phyloP scores from a whole-genome alignment of 2,113 vertebrate genomes.

The Nesospiza acunhae region DNA sequence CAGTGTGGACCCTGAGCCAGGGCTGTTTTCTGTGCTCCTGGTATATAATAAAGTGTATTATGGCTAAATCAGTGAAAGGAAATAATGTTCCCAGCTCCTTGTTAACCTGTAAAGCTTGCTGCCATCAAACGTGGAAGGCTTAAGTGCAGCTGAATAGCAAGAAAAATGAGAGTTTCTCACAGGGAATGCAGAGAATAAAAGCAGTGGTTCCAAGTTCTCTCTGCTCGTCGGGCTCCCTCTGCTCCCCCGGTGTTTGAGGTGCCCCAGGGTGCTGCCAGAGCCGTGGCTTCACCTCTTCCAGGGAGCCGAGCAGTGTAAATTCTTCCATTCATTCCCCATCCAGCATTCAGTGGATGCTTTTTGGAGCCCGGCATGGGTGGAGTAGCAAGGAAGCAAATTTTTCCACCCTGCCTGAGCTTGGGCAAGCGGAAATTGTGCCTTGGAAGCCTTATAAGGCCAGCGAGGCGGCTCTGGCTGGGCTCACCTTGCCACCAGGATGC shows the following conservation, averaged over 20 bases:
- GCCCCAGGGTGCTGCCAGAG: not conserved
- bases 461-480: not conserved
- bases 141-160: not conserved
- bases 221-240: fast-evolving
- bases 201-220: not conserved
- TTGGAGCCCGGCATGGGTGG: not conserved
- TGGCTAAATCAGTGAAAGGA: not conserved
- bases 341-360: not conserved
- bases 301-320: not conserved
- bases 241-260: not conserved
- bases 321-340: slow-evolving; percentile 2
- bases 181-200: not conserved
- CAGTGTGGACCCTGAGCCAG: not conserved
- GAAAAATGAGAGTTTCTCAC: not conserved
- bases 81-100: not conserved
- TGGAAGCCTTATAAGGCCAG: slow-evolving; percentile 28
- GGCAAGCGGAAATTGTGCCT: slow-evolving; percentile 39
- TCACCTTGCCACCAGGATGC: slow-evolving; percentile 9
- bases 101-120: not conserved
- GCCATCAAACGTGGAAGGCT: not conserved
- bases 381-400: slow-evolving; percentile 16
- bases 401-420: slow-evolving; percentile 54
- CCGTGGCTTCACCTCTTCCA: not conserved
- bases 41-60: not conserved
- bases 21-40: not conserved